Percentiles rank a stretch among this genome's conserved stretches.
Evolutionary conservation across 92 coral and sea anemone species (phyloP).

Genomic region (Palythoa grandis): DNA sequence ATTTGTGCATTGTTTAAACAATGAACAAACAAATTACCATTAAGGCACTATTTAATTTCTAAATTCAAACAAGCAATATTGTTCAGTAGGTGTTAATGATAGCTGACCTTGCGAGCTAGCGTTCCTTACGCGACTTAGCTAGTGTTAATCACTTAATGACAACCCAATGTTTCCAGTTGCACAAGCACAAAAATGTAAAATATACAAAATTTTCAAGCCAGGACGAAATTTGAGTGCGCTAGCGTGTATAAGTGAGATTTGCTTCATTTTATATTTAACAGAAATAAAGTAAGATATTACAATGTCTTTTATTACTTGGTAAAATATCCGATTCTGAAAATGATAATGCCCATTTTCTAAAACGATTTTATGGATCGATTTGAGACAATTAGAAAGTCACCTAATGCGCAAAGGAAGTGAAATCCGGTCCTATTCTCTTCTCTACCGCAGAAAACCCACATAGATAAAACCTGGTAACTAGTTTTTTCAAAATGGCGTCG

Average conservation of each 20-base stretch:
- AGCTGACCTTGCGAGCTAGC: background rate
- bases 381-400: too few species aligned
- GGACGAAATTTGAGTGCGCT: background rate
- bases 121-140: background rate
- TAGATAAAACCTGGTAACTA: constrained; percentile 25
- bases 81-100: constrained; percentile 3
- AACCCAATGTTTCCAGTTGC: background rate
- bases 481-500: constrained; percentile 37
- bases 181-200: background rate
- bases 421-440: background rate
- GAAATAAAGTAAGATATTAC: background rate
- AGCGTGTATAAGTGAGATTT: background rate
- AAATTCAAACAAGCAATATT: constrained; percentile 2
- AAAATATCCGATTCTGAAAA: background rate
- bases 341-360: too few species aligned
- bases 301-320: background rate
- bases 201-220: background rate
- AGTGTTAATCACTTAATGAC: background rate
- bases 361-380: too few species aligned
- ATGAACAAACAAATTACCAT: background rate
- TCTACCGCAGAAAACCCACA: background rate
- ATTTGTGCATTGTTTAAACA: background rate
- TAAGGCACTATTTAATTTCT: background rate
- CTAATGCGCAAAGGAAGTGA: too few species aligned
- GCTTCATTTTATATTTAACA: background rate